Conservation (phyloP, 2,888 invertebrate species). For the Prosapia bicincta region DNA sequence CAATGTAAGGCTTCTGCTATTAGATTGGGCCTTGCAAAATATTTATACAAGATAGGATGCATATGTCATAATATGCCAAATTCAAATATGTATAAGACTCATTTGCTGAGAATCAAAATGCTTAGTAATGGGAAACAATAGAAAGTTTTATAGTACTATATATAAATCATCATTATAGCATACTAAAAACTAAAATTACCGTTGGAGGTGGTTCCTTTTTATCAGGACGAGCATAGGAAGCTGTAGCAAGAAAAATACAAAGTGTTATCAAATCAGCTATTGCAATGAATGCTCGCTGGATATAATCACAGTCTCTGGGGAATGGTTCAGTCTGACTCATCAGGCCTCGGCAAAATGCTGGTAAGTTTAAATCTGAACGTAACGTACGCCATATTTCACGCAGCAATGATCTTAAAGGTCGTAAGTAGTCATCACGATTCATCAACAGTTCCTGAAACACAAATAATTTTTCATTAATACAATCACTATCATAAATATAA, state of each 20-base stretch:
- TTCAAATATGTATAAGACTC: too few relatives aligned
- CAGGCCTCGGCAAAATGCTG: slow-evolving; percentile 66
- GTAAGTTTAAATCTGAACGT: slow-evolving; percentile 74
- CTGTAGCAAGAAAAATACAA: slow-evolving; percentile 78
- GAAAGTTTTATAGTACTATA: too few relatives aligned
- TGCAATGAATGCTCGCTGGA: slow-evolving; percentile 80
- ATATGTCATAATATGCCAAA: too few relatives aligned
- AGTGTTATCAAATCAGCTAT: slow-evolving; percentile 82
- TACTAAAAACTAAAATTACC: background rate
- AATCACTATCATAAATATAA: too few relatives aligned
- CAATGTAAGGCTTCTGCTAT: too few relatives aligned
- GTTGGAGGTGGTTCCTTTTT: slow-evolving; percentile 47
- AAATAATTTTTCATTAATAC: too few relatives aligned
- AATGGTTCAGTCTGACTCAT: slow-evolving; percentile 55
- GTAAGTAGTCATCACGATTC: slow-evolving; percentile 85
- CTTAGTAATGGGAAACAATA: too few relatives aligned
- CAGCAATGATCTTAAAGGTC: slow-evolving; percentile 78
- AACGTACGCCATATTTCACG: slow-evolving; percentile 86
- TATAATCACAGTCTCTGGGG: slow-evolving; percentile 62
- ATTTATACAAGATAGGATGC: too few relatives aligned
- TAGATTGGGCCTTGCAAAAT: too few relatives aligned
- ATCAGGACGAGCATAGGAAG: slow-evolving; percentile 57
- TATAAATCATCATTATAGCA: too few relatives aligned
- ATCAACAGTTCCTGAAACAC: slow-evolving; percentile 69
- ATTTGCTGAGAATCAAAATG: too few relatives aligned